A percentile compares a stretch with the other conserved stretches of the same genome.
Conservation (phyloP, 2,113 vertebrate genomes). For the Eretmochelys imbricata region DNA sequence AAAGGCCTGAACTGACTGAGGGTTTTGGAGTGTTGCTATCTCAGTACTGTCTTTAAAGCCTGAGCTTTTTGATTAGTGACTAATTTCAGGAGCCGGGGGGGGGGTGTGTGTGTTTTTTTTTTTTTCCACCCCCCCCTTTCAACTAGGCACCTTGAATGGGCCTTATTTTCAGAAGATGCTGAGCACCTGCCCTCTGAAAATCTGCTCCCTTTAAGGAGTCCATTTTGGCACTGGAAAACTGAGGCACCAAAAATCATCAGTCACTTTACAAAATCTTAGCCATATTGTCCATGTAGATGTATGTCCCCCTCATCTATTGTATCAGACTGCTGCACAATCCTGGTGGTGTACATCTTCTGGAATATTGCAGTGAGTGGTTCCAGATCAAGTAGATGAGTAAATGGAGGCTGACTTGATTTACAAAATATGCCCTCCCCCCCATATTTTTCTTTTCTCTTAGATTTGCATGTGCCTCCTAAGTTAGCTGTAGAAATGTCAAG, state of each 20-base stretch:
- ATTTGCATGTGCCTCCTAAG: neutral
- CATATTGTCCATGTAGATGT: accelerated
- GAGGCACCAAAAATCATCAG: neutral
- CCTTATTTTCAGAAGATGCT: neutral
- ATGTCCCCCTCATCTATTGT: neutral
- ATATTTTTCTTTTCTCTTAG: neutral
- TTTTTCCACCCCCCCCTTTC: too few species aligned
- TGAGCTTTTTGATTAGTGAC: neutral
- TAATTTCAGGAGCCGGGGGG: neutral
- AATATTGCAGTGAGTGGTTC: neutral
- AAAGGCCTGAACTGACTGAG: neutral
- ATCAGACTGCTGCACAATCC: neutral
- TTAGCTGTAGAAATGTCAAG: neutral
- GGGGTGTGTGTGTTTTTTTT: too few species aligned
- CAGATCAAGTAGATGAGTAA: neutral
- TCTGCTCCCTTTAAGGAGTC: accelerated
- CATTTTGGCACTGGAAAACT: neutral
- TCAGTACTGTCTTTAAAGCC: neutral
- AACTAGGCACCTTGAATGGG: neutral
- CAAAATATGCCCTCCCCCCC: neutral
- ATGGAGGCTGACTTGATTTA: neutral
- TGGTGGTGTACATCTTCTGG: neutral
- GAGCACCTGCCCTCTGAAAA: neutral
- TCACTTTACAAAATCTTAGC: neutral
- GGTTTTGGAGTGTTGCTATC: neutral